Conservation (phyloP, 2,113 vertebrate species). For the Machaerirhynchus nigripectus region DNA sequence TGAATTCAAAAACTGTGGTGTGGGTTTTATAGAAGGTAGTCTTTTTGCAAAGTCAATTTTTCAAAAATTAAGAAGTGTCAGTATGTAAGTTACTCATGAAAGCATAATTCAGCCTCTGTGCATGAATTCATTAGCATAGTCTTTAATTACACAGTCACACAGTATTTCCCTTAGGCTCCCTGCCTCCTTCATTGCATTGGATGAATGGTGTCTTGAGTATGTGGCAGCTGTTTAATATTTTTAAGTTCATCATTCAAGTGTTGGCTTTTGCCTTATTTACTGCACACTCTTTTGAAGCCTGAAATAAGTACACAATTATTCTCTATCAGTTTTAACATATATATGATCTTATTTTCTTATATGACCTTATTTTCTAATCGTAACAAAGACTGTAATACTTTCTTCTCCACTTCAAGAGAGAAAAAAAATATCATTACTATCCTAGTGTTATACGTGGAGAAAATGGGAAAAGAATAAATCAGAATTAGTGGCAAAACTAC, state of each 20-base stretch:
- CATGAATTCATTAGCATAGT: background rate
- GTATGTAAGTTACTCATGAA: background rate
- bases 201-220: background rate
- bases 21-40: background rate
- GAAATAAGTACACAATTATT: background rate
- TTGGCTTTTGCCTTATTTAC: background rate
- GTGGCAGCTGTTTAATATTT: background rate
- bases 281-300: background rate
- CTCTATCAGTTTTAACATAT: background rate
- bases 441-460: background rate
- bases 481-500: background rate
- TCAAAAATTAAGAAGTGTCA: background rate
- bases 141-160: slow-evolving; percentile 6
- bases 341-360: background rate
- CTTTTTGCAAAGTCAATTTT: background rate
- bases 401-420: background rate
- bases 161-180: background rate
- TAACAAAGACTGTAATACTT: background rate
- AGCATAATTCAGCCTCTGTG: background rate
- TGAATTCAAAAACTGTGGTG: background rate
- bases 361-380: background rate
- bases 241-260: background rate
- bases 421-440: background rate
- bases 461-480: background rate
- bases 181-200: background rate